These are phyloP conservation scores for Chrysemys picta DNA, from an alignment of 2,113 vertebrate genomes.

Conservation along the genomic window DNA sequence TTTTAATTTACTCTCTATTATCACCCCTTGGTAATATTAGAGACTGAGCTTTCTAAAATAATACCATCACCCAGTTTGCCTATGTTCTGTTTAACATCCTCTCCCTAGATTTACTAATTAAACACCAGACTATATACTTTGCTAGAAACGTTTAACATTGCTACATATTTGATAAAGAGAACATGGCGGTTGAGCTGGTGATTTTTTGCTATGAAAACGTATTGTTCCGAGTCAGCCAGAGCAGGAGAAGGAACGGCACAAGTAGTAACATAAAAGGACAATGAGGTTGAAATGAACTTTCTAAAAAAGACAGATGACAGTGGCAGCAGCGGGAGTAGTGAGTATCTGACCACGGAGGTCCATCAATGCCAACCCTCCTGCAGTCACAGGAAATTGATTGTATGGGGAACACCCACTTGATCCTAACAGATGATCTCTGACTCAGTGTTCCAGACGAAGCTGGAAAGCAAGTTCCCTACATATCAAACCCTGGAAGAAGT, in stretches of 20 bases:
- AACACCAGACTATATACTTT: slow-evolving; percentile 67
- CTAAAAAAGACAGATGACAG: neutral
- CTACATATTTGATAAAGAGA: slow-evolving; percentile 40
- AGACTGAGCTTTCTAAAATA: neutral
- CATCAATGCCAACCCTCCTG: neutral
- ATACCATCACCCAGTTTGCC: slow-evolving; percentile 15
- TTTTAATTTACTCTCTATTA: slow-evolving; percentile 42
- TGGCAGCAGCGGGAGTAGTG: neutral
- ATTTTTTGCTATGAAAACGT: neutral
- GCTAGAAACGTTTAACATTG: slow-evolving; percentile 34
- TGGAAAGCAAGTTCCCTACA: neutral
- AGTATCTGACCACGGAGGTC: neutral
- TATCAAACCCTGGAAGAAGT: slow-evolving; percentile 26
- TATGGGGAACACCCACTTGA: slow-evolving; percentile 12
- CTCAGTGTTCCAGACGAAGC: neutral
- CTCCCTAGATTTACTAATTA: slow-evolving; percentile 66
- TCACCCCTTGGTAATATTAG: neutral
- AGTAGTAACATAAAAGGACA: neutral
- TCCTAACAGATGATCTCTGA: neutral
- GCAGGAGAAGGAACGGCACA: neutral
- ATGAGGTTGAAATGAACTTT: neutral
- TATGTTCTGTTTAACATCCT: slow-evolving; percentile 43
- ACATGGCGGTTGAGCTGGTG: neutral
- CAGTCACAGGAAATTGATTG: slow-evolving; percentile 39
- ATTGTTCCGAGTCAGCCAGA: neutral